These are phyloP conservation scores for Pluvianellus socialis DNA, from an alignment of 2,113 vertebrate species.

Conservation along the genomic window DNA sequence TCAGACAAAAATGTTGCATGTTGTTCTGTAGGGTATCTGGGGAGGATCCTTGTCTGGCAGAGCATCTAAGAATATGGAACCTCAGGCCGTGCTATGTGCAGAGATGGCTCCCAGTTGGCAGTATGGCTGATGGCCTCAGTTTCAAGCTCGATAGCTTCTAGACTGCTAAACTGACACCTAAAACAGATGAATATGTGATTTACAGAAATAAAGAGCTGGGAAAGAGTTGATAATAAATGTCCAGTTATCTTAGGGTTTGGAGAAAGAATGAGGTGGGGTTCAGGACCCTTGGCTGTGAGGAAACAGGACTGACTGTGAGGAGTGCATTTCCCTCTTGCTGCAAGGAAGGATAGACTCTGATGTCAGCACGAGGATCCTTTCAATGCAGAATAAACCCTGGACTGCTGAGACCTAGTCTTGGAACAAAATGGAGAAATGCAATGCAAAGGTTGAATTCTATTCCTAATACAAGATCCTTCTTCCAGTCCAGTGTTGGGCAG, in stretches of 20 bases:
- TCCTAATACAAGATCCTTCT: neutral
- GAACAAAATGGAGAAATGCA: neutral
- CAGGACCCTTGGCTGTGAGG: neutral
- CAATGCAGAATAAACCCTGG: neutral
- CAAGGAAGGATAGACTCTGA: neutral
- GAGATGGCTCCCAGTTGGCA: neutral
- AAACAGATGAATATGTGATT: slow-evolving; percentile 20
- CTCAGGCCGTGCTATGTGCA: neutral
- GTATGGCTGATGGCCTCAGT: neutral
- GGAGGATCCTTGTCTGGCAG: neutral
- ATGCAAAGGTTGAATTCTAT: neutral
- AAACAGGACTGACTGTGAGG: neutral
- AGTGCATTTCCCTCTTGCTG: neutral
- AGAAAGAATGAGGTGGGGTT: neutral
- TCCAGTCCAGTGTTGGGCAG: neutral
- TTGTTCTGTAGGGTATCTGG: neutral
- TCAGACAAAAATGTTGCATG: neutral
- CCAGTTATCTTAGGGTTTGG: neutral
- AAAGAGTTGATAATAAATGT: neutral
- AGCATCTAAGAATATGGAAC: neutral
- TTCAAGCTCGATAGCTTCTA: slow-evolving; percentile 20
- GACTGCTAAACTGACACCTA: slow-evolving; percentile 21
- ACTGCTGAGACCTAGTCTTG: neutral
- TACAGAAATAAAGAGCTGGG: neutral
- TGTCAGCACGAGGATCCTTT: neutral